Conservation (phyloP, 2,797 vertebrate genomes). For the Chiloscyllium punctatum region DNA sequence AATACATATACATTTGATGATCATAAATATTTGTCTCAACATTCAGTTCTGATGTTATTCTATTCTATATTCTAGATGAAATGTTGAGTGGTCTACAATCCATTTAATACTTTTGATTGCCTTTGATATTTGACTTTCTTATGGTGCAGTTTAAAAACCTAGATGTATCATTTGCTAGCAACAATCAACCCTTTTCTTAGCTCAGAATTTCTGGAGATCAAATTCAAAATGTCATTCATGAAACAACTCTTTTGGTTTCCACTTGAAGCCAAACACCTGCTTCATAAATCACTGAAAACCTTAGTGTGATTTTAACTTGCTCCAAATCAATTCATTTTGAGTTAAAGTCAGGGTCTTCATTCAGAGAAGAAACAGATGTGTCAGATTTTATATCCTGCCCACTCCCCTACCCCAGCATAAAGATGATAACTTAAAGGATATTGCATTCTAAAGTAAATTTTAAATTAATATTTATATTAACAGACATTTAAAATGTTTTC, state of each 20-base stretch:
- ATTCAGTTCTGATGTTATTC: not conserved
- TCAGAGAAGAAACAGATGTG: not conserved
- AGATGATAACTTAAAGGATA: not conserved
- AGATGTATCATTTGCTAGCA: not conserved
- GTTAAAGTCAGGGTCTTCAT: not conserved
- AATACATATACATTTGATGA: not conserved
- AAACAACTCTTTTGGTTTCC: not conserved
- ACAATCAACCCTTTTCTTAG: not conserved
- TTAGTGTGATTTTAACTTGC: not conserved
- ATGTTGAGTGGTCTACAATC: not conserved
- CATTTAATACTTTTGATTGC: not conserved
- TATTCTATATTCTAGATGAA: not conserved
- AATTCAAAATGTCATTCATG: not conserved
- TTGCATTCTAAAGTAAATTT: not conserved
- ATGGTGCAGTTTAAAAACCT: not conserved
- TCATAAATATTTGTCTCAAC: not conserved
- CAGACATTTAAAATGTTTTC: not conserved
- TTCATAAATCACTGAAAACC: not conserved
- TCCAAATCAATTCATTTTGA: no score
- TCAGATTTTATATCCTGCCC: not conserved
- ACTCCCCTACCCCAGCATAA: not conserved
- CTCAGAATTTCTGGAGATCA: not conserved
- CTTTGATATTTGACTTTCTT: not conserved
- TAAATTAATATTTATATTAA: not conserved
- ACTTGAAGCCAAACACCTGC: not conserved